A percentile compares a stretch with the other conserved stretches of the same genome.
Evolutionary conservation across 2,113 vertebrate species (phyloP).

Genomic region (Addax nasomaculatus): DNA sequence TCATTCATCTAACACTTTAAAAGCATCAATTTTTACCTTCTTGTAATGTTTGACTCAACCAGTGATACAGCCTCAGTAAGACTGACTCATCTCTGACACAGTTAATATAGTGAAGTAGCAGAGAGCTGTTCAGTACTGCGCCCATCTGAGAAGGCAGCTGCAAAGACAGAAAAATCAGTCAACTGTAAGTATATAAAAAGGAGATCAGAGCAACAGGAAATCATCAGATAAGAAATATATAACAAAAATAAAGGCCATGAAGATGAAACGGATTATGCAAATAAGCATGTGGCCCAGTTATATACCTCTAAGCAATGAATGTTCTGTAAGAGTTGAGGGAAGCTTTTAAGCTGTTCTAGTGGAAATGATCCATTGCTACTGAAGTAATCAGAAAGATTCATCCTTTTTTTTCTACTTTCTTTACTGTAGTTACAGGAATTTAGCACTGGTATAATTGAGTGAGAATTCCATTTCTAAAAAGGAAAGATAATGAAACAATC

Average conservation of each 20-base stretch:
- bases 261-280: background rate
- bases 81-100: conserved; percentile 90
- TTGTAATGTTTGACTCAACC: conserved; percentile 90
- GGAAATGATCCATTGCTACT: conserved; percentile 70
- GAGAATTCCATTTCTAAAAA: conserved; percentile 85
- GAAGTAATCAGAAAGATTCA: background rate
- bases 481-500: conserved; percentile 53
- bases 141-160: conserved; percentile 96
- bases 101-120: conserved; percentile 92
- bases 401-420: background rate
- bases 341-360: conserved; percentile 86
- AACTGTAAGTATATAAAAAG: conserved; percentile 18
- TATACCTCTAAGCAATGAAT: conserved; percentile 90
- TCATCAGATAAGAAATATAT: conserved; percentile 13
- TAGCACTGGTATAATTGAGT: conserved; percentile 77
- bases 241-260: background rate
- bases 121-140: conserved; percentile 87
- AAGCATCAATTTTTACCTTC: conserved; percentile 84
- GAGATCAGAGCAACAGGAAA: background rate
- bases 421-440: background rate
- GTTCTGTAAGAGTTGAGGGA: conserved; percentile 89
- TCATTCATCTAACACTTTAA: background rate
- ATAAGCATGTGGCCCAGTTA: conserved; percentile 15
- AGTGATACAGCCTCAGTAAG: conserved; percentile 90
- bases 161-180: conserved; percentile 28